Evolutionary conservation across 2,113 vertebrate genomes (phyloP).

Genomic region (Macaca fascicularis): T2T-MFA8v1.1 NC_088375.1:177475501-177476000

Average conservation of each 20-base stretch:
- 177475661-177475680: not conserved
- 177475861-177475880: not conserved
- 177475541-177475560: not conserved
- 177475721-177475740: rapidly evolving
- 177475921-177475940: not conserved
- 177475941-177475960: not conserved
- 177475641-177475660: not conserved
- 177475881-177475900: not conserved
- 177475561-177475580: not conserved
- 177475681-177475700: not conserved
- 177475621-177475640: not conserved
- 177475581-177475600: not conserved
- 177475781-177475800: not conserved
- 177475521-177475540: not conserved
- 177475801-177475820: rapidly evolving
- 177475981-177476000: not conserved
- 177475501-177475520: not conserved
- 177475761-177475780: not conserved
- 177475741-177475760: not conserved
- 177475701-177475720: not conserved
- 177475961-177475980: not conserved
- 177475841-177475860: not conserved
- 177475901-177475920: not conserved
- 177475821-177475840: not conserved
- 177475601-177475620: not conserved